Conservation (phyloP, 1,140 invertebrate genomes). For the Drosophila pseudoobscura region DNA sequence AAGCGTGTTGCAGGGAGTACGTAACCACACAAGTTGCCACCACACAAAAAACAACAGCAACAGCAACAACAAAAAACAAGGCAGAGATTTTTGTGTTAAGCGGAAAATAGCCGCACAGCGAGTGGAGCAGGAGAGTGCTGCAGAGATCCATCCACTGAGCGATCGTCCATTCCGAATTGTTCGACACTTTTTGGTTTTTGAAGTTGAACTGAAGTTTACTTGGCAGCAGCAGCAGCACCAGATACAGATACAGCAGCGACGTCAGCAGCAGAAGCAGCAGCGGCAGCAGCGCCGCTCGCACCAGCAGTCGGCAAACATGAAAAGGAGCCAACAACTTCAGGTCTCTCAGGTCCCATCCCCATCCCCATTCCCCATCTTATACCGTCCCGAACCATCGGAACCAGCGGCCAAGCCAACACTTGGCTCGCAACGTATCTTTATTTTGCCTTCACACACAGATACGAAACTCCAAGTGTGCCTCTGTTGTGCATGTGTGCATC, state of each 20-base stretch:
- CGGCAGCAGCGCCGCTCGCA: conserved; percentile 26
- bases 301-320: conserved; percentile 73
- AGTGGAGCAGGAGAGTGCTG: conserved; percentile 40
- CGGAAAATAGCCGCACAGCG: conserved; percentile 76
- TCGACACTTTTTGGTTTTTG: conserved; percentile 77
- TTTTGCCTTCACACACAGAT: conserved; percentile 65
- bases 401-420: conserved; percentile 64
- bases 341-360: conserved; percentile 46
- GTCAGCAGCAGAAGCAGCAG: conserved; percentile 28
- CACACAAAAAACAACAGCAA: conserved; percentile 9
- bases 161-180: conserved; percentile 33
- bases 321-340: conserved; percentile 72
- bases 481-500: conserved; percentile 26
- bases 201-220: conserved; percentile 74
- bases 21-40: conserved; percentile 52
- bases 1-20: conserved; percentile 40
- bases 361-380: conserved; percentile 1
- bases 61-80: conserved; percentile 13
- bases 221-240: conserved; percentile 60
- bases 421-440: conserved; percentile 74
- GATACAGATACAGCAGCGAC: conserved; percentile 34
- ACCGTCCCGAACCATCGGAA: conserved; percentile 23
- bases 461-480: conserved; percentile 44
- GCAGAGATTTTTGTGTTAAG: conserved; percentile 73
- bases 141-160: no score